phyloP scores from a whole-genome alignment of 2,888 invertebrate genomes.

The Podabrus alpinus region DNA sequence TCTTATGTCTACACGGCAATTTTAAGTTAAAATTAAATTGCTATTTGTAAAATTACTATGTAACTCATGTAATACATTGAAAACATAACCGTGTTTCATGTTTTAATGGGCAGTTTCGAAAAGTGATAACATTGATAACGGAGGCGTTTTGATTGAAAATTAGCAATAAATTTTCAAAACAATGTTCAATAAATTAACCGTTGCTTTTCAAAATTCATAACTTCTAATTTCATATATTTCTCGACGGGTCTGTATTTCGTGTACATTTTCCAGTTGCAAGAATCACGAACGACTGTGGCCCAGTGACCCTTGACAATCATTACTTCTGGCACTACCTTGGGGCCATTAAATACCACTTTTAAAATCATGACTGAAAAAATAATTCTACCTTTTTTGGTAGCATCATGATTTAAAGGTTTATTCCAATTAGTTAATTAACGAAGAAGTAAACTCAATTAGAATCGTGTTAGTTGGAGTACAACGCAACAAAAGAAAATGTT shows the following conservation, averaged over 20 bases:
- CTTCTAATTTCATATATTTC: not conserved
- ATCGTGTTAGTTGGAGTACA: not conserved
- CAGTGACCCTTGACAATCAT: slow-evolving; percentile 32
- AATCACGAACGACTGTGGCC: slow-evolving; percentile 33
- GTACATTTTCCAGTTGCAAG: slow-evolving; percentile 28
- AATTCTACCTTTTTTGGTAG: not conserved
- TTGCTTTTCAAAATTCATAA: not conserved
- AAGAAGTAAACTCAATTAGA: not conserved
- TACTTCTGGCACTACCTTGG: slow-evolving; percentile 27
- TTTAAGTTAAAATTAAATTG: slow-evolving; percentile 12
- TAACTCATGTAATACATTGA: not conserved
- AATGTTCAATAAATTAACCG: not conserved
- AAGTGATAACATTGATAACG: not conserved
- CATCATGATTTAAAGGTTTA: not conserved
- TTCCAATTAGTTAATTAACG: not conserved
- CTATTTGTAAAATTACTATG: not conserved
- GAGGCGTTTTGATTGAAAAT: not conserved
- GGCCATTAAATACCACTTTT: slow-evolving; percentile 20
- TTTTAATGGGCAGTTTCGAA: not conserved
- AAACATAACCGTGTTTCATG: not conserved
- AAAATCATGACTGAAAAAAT: slow-evolving; percentile 9
- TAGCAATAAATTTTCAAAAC: not conserved
- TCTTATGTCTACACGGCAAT: slow-evolving; percentile 16
- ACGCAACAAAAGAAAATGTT: not conserved
- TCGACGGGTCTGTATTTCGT: slow-evolving; percentile 26